Base-by-base conservation (phyloP, 2,888 invertebrate species). In the Scaptomyza cyrtandrae region DNA sequence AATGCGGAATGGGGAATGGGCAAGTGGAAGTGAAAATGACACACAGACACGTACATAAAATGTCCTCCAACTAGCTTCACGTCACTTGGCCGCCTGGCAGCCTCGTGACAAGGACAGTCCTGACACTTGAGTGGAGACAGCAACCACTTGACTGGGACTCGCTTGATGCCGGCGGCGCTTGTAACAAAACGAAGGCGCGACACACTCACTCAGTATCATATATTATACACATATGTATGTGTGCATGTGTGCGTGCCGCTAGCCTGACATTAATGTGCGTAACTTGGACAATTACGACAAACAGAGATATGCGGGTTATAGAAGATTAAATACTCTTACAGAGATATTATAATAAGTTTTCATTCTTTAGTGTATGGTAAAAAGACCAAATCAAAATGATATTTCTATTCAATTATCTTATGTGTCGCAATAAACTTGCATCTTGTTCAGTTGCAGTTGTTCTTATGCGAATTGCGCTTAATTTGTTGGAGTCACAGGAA, bases 71-170 rank as follows among this genome's bases (percentile, higher is more conserved):
- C 81, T 68, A 75, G 60, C 64, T 58, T 64, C 60, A 60, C 69
- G 57, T 76, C 71, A 75, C 68, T 73, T 76, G 83, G 74, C 76
- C 61, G 67, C 53, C 63, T 64, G 83, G 59, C 77, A 73, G 72
- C 67, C 63, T 41, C 41, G 55, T 62, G 62, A 76, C 71, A 56
- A 63, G 70, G 58, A 76, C 78, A 60, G 33, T 49, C 45, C 71
- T 70, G 87, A 83, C 83, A 87, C 87, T 87, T 83, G 76, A 87
- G 79, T 70, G 81, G 85, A 84, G 82, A 80, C 85, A 71, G 85
- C 84, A 84, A 71, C 73, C 81, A 81, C 87, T 86, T 83, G 87
- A 86, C 80, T 72, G 69, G 71, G 81, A 75, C 75, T 71, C 60
- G 69, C 64, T 52, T 37, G 33, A 11, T 16, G 56, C 35, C 50